Evolutionary conservation across 2,113 vertebrate species (phyloP).

Genomic region (Leuciscus idus): DNA sequence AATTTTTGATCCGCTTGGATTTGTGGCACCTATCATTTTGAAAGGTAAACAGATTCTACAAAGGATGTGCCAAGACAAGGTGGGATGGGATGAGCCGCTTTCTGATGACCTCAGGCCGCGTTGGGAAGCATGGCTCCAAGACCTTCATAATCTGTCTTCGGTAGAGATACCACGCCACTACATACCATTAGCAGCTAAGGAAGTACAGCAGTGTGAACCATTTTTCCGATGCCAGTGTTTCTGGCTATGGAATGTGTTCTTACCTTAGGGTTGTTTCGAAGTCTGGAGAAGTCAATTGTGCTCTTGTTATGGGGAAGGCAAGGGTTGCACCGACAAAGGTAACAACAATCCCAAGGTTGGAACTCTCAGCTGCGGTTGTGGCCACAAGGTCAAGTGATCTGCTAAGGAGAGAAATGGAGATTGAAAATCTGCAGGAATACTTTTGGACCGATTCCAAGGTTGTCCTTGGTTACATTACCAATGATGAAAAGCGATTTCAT

Average conservation of each 20-base stretch:
- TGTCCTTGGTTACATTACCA: constrained; percentile 22
- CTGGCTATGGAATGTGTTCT: constrained; percentile 47
- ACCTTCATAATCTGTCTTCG: constrained; percentile 31
- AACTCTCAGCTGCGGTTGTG: constrained; percentile 39
- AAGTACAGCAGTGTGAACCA: too few relatives aligned
- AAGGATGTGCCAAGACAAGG: too few relatives aligned
- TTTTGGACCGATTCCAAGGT: constrained; percentile 44
- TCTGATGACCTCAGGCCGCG: constrained; percentile 8
- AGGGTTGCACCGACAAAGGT: constrained; percentile 44
- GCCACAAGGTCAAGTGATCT: constrained; percentile 31
- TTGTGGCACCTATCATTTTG: too few relatives aligned
- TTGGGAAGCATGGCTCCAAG: constrained; percentile 46
- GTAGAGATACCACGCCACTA: not conserved
- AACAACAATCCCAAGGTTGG: constrained; percentile 42
- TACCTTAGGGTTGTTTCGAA: constrained; percentile 39
- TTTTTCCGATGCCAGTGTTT: not conserved
- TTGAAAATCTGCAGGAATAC: constrained; percentile 9
- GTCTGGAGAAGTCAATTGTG: constrained; percentile 42
- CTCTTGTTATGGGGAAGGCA: constrained; percentile 47
- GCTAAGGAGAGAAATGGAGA: constrained; percentile 41
- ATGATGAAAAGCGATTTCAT: constrained; percentile 36
- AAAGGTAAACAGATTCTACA: too few relatives aligned
- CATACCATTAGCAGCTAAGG: too few relatives aligned
- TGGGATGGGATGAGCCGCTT: too few relatives aligned
- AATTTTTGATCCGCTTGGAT: too few relatives aligned